A percentile compares a stretch with the other conserved stretches of the same genome.
phyloP scores from a whole-genome alignment of 2,113 vertebrate species.

The Myotis yumanensis region DNA sequence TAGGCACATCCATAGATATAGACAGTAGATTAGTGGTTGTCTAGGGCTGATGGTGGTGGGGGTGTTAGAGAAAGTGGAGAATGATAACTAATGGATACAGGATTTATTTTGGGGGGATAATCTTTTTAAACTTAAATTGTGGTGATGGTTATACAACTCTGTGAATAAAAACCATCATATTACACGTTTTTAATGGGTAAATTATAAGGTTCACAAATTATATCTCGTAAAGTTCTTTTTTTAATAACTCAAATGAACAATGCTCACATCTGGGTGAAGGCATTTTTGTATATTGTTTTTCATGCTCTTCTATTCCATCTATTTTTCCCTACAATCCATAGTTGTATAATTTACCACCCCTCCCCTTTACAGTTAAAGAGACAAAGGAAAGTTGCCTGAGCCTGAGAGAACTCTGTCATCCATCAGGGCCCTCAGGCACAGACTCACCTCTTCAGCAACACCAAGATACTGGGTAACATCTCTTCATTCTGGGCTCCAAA shows the following conservation, averaged over 20 bases:
- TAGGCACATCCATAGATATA: neutral
- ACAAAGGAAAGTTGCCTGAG: neutral
- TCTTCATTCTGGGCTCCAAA: slow-evolving; percentile 91
- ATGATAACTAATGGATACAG: neutral
- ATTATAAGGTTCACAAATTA: neutral
- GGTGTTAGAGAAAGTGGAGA: neutral
- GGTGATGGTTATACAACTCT: neutral
- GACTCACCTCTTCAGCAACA: slow-evolving; percentile 86
- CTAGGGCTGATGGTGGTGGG: neutral
- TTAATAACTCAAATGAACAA: neutral
- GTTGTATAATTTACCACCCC: neutral
- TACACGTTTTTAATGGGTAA: neutral
- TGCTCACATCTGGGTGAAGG: neutral
- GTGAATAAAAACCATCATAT: neutral
- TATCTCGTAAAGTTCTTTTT: neutral
- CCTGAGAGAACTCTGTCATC: neutral
- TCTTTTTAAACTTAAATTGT: neutral
- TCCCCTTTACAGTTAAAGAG: neutral
- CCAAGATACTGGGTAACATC: slow-evolving; percentile 88
- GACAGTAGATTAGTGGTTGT: neutral
- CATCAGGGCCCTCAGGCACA: too few species aligned
- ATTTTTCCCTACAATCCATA: neutral
- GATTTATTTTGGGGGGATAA: neutral
- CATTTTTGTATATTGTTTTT: neutral
- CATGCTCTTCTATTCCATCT: neutral